These are phyloP conservation scores for Chloropsis cyanopogon DNA, from an alignment of 2,113 vertebrate species.

Conservation along the genomic window DNA sequence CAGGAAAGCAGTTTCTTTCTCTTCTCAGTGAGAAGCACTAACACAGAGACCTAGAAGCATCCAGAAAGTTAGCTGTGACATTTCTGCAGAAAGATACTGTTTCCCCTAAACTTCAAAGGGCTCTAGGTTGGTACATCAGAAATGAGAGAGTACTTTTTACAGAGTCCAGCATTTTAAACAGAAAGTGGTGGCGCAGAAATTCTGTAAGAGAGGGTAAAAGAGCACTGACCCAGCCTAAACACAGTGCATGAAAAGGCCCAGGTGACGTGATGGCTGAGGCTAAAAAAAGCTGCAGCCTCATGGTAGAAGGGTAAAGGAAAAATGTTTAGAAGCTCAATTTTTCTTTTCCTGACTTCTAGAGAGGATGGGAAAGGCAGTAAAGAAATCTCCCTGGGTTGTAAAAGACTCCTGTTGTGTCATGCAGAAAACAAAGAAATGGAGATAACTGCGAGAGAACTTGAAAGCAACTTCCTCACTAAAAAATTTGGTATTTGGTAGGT, in stretches of 20 bases:
- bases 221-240: not conserved
- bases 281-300: not conserved
- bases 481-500: not conserved
- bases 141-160: not conserved
- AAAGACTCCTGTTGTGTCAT: not conserved
- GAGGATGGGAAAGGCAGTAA: not conserved
- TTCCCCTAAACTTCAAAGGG: not conserved
- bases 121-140: not conserved
- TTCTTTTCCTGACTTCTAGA: not conserved
- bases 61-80: not conserved
- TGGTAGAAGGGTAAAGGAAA: not conserved
- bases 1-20: not conserved
- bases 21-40: not conserved
- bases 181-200: not conserved
- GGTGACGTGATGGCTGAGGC: not conserved
- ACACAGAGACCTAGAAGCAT: not conserved
- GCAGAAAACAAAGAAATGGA: not conserved
- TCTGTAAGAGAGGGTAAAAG: not conserved
- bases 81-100: not conserved
- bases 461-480: not conserved
- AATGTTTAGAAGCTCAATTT: not conserved
- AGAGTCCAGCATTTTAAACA: not conserved
- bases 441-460: not conserved
- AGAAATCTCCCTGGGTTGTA: not conserved
- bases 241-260: not conserved